phyloP scores from a whole-genome alignment of 37 sponge, comb jelly and placozoan species.

The Halisarca cf. caerulea region DNA sequence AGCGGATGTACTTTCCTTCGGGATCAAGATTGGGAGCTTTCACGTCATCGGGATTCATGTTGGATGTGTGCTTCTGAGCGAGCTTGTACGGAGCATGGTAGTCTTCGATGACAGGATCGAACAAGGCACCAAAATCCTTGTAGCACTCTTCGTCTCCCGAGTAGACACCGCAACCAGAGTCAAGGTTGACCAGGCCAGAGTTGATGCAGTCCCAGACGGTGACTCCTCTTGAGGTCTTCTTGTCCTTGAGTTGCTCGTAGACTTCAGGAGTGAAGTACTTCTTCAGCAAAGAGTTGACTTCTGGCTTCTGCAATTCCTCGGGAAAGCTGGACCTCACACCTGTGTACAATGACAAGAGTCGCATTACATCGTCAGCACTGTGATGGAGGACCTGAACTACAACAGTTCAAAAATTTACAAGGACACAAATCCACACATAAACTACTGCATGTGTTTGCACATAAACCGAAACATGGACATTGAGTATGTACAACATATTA shows the following conservation, averaged over 20 bases:
- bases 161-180: conserved; percentile 48
- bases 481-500: too few relatives aligned
- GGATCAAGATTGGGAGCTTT: conserved; percentile 42
- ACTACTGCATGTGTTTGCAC: too few relatives aligned
- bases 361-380: too few relatives aligned
- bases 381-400: too few relatives aligned
- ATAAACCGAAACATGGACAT: too few relatives aligned
- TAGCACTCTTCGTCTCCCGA: conserved; percentile 88
- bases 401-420: too few relatives aligned
- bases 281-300: conserved; percentile 40
- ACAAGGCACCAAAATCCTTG: conserved; percentile 64
- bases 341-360: too few relatives aligned
- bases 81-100: conserved; percentile 54
- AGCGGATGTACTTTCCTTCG: conserved; percentile 36
- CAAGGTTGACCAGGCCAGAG: conserved; percentile 63
- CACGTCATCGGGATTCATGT: conserved; percentile 62
- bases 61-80: conserved; percentile 33
- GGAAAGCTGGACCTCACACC: neutral
- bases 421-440: too few relatives aligned
- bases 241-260: conserved; percentile 26
- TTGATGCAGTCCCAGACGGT: conserved; percentile 49
- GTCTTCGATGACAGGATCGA: conserved; percentile 73
- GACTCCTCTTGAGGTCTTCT: conserved; percentile 47
- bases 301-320: neutral
- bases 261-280: conserved; percentile 47